Percentiles rank a stretch among this genome's conserved stretches.
Conservation (phyloP, 1,140 invertebrate genomes). For the Solen grandis region DNA sequence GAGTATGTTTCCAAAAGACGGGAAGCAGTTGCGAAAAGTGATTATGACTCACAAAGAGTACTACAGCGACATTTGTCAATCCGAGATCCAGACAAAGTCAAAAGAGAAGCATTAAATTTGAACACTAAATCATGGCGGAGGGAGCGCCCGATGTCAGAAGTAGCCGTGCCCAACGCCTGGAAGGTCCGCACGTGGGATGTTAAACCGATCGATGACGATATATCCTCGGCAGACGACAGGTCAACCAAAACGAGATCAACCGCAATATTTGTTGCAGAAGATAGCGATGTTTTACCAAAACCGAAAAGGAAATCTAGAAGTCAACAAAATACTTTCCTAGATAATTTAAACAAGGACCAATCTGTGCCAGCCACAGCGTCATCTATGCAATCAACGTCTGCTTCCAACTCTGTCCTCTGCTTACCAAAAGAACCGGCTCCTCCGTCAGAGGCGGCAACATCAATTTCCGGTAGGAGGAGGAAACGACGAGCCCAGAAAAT, state of each 20-base stretch:
- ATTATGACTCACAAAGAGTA: not conserved
- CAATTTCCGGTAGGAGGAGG: not conserved
- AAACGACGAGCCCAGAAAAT: not conserved
- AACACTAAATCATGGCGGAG: not conserved
- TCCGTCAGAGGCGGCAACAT: not conserved
- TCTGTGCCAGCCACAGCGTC: not conserved
- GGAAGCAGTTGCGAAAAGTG: not conserved
- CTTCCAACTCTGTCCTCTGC: not conserved
- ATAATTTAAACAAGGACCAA: not conserved
- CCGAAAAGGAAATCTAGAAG: not conserved
- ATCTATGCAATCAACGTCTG: not conserved
- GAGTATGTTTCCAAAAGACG: conserved; percentile 14
- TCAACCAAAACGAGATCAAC: not conserved
- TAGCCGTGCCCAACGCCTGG: conserved; percentile 34
- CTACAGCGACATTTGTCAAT: conserved; percentile 10
- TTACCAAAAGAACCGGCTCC: not conserved
- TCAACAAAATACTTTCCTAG: not conserved
- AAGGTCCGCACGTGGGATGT: conserved; percentile 27
- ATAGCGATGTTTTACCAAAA: not conserved
- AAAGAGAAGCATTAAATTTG: not conserved
- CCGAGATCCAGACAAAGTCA: not conserved
- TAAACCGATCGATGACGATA: not conserved
- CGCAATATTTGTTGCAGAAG: not conserved
- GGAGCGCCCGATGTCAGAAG: conserved; percentile 37
- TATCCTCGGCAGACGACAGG: not conserved